phyloP scores from a whole-genome alignment of 2,888 invertebrate species.

The Piscicola geometra region DNA sequence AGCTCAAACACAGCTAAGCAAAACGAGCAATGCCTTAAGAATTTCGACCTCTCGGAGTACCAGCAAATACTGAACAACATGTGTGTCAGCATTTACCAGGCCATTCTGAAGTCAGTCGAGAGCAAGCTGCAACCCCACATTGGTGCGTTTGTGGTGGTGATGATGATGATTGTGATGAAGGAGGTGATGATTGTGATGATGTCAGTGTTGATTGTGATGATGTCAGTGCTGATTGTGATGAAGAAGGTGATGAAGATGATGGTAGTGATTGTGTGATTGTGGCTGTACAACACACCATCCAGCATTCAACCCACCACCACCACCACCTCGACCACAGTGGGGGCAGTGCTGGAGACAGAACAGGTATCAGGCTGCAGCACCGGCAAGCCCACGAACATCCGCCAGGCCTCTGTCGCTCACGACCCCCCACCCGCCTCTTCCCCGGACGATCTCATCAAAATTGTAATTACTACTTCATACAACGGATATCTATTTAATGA shows the following conservation, averaged over 20 bases:
- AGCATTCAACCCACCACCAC: conserved; percentile 5
- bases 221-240: too few species aligned
- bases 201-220: too few species aligned
- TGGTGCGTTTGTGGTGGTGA: too few species aligned
- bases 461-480: conserved; percentile 61
- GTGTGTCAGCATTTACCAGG: conserved; percentile 75
- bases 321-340: conserved; percentile 60
- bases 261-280: too few species aligned
- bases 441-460: conserved; percentile 67
- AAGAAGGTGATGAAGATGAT: too few species aligned
- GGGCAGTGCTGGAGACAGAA: conserved; percentile 86
- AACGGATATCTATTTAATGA: not conserved
- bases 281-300: not conserved
- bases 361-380: conserved; percentile 71
- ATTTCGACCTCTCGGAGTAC: conserved; percentile 90
- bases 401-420: conserved; percentile 51
- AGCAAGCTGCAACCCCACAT: conserved; percentile 71
- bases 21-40: conserved; percentile 83
- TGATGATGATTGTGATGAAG: too few species aligned
- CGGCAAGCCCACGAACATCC: conserved; percentile 61
- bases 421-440: conserved; percentile 54
- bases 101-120: conserved; percentile 64
- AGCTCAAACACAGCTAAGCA: conserved; percentile 78
- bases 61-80: conserved; percentile 75
- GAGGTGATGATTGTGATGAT: too few species aligned